Base-by-base conservation (phyloP, 2,797 vertebrate species). In the Thalassophryne amazonica region DNA sequence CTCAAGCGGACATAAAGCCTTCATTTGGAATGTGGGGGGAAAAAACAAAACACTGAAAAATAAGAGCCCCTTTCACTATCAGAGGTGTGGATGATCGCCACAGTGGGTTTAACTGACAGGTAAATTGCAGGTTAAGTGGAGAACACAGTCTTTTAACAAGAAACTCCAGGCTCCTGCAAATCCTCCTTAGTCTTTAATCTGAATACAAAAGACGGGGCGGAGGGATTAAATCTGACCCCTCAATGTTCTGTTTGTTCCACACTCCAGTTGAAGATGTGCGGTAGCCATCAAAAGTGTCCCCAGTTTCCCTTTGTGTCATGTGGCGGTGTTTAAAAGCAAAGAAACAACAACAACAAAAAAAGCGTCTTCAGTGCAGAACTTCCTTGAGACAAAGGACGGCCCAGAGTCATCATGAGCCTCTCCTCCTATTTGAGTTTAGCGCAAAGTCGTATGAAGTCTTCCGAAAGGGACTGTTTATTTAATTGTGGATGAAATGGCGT, bases 51-150 rank as follows among this genome's bases (percentile, higher is more conserved):
- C 15, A 13, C n/a, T n/a, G 22, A 40, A 57, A 54, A 74, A 72
- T 50, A 77, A 73, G 72, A 74, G 64, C 68, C 52, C 60, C 72
- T 78, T 80, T 68, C 76, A 66, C 67, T 62, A 40, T 19, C 46
- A 69, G 78, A 91, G 87, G 89, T 88, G 91, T 87, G 90, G 81
- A 87, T 79, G 87, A 81, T 62, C 41, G 73, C 86, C 86, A 89
- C 88, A 79, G 88, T 77, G 34, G 84, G 88, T 60, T 90, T 90
- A 91, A 90, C 81, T 93, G 94, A 94, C 94, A 95, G 92, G 93
- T 95, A 95, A 95, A 96, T 95, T 95, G 91, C 91, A 94, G 93
- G 93, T 95, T 95, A 94, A 94, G 92, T 94, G 92, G 89, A 91
- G 91, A 93, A 93, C 91, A 89, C 85, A 83, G 90, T 87, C 92